Evolutionary conservation across 64 coral and sea anemone genomes (phyloP).

Genomic region (Montipora sp.): DNA sequence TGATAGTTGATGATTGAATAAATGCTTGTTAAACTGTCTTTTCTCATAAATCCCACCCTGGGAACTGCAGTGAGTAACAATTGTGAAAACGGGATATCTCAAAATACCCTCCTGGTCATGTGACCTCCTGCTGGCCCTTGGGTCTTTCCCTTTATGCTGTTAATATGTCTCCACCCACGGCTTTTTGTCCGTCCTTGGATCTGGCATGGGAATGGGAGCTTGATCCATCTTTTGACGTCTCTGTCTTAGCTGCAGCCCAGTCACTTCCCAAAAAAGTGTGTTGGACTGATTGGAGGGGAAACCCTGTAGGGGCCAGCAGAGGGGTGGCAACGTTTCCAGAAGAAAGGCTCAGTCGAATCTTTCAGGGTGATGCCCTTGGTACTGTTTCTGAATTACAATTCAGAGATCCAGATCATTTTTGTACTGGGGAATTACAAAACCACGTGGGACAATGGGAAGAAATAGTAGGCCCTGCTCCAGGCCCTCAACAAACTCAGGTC

Average conservation of each 20-base stretch:
- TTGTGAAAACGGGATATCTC: neutral
- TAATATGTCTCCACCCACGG: neutral
- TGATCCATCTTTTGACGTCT: conserved; percentile 2
- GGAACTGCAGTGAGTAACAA: neutral
- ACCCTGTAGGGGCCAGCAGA: neutral
- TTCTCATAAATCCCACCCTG: neutral
- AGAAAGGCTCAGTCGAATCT: neutral
- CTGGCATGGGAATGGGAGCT: neutral
- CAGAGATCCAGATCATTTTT: conserved; percentile 27
- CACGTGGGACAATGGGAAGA: neutral
- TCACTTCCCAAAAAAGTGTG: neutral
- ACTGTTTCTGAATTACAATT: conserved; percentile 25
- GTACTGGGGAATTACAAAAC: neutral
- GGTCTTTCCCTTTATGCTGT: neutral
- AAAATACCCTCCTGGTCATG: conserved; percentile 53
- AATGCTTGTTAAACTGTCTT: neutral
- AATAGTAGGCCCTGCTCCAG: neutral
- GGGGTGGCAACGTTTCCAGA: neutral
- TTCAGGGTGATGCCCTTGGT: conserved; percentile 19
- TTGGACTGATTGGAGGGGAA: neutral
- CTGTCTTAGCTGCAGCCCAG: conserved; percentile 6
- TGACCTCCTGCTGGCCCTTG: conserved; percentile 35
- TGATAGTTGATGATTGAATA: neutral
- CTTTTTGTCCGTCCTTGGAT: neutral
- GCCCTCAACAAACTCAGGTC: neutral